phyloP scores from a whole-genome alignment of 2,113 vertebrate genomes.

The Bettongia penicillata region DNA sequence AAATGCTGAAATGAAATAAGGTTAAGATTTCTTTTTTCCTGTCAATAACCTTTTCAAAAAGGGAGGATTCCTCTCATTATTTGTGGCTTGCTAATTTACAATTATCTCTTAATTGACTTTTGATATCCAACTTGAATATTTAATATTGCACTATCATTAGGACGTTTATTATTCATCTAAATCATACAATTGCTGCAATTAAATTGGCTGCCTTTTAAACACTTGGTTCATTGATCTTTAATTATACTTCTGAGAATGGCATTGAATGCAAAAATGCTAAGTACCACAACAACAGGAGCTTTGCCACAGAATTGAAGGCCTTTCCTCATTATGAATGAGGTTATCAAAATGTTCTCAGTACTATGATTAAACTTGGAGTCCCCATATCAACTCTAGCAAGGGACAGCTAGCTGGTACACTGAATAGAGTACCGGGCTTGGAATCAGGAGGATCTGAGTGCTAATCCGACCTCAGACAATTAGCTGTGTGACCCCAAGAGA shows the following conservation, averaged over 20 bases:
- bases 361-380: not conserved
- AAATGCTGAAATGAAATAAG: constrained; percentile 47
- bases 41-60: constrained; percentile 63
- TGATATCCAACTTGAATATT: constrained; percentile 82
- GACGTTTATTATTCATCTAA: constrained; percentile 82
- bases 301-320: constrained; percentile 51
- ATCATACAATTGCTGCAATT: constrained; percentile 83
- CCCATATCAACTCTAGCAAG: not conserved
- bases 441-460: not conserved
- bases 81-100: constrained; percentile 77
- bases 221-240: constrained; percentile 84
- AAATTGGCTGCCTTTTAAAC: constrained; percentile 78
- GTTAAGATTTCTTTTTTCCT: constrained; percentile 44
- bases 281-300: constrained; percentile 58
- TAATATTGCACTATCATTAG: constrained; percentile 83
- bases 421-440: not conserved
- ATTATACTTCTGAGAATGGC: constrained; percentile 76
- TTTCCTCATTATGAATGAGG: constrained; percentile 9
- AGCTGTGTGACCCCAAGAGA: not conserved
- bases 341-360: not conserved
- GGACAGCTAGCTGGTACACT: not conserved
- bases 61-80: constrained; percentile 68
- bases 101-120: constrained; percentile 84
- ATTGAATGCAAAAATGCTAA: constrained; percentile 75
- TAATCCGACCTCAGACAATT: not conserved